Evolutionary conservation across 2,113 vertebrate genomes (phyloP), one percentile per base, ranked within the genome.

Genomic region (Tympanuchus pallidicinctus): DNA sequence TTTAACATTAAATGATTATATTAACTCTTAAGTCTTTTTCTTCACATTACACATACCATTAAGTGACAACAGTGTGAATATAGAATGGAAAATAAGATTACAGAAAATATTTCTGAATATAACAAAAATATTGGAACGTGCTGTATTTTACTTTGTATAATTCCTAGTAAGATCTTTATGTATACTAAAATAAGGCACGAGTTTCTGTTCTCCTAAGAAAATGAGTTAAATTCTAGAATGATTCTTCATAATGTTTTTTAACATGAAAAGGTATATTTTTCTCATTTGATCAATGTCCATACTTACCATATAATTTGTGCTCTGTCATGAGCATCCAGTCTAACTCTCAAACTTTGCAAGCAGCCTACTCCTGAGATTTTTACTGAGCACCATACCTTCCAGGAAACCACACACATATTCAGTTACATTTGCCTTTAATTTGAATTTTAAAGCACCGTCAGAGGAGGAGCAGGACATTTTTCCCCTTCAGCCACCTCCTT

Each of bases 201-300:
- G 17, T 91, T 92, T 90, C 56, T 90, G 1, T 88, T 80, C 67
- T 93, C 79, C 52, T 73, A 86, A 66, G 48, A 79, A 48, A 92
- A 82, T 30, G 6, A 40, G 17, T 92, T 91, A 73, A 54, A 59
- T 89, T 12, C 42, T 50, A 17, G n/a, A 89, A 87, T 94, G 45
- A 11, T 91, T 79, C 82, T 88, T 92, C 78, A 76, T 85, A 10
- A 91, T 9, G 13, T 11, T 89, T 92, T 86, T 82, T 89, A 54
- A 80, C 82, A 25, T 32, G 20, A 20, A 45, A 48, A 73, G 88
- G 19, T 69, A 67, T 93, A 27, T 34, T 74, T 81, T 91, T 74
- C 42, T 93, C 19, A 69, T 95, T 93, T 95, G 78, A 85, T 92
- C 82, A 69, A 10, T 59, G 27, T 69, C 75, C 30, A 27, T 88